phyloP scores from a whole-genome alignment of 2,113 vertebrate genomes.

The Hipposideros armiger region DNA sequence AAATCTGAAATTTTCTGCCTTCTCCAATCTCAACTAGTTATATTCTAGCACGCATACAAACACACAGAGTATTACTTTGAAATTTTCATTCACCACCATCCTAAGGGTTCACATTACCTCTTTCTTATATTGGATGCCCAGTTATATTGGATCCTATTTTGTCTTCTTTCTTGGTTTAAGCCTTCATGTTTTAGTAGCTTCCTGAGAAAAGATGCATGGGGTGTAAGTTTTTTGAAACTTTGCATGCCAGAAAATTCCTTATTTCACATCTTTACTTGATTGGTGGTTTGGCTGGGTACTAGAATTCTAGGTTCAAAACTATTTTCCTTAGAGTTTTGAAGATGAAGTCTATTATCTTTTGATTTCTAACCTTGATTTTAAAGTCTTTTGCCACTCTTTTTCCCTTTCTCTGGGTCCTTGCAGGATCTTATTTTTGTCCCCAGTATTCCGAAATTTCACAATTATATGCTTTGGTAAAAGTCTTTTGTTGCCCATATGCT shows the following conservation, averaged over 20 bases:
- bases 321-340: conserved; percentile 21
- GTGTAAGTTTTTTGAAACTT: not conserved
- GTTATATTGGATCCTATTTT: conserved; percentile 18
- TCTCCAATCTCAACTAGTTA: not conserved
- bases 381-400: conserved; percentile 29
- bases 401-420: not conserved
- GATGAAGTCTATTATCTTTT: not conserved
- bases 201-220: not conserved
- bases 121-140: not conserved
- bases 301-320: conserved; percentile 21
- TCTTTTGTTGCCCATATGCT: not conserved
- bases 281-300: conserved; percentile 8
- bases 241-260: not conserved
- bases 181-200: conserved; percentile 46
- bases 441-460: conserved; percentile 46
- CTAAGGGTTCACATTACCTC: not conserved
- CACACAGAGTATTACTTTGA: not conserved
- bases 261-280: conserved; percentile 1
- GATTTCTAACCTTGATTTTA: conserved; percentile 10
- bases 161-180: conserved; percentile 35
- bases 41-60: not conserved
- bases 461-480: not conserved
- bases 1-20: conserved; percentile 43
- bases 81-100: conserved; percentile 8
- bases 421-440: conserved; percentile 1